Percentiles rank a stretch among this genome's conserved stretches.
phyloP scores from a whole-genome alignment of 1,140 invertebrate genomes.

The Reticulitermes speratus region DNA sequence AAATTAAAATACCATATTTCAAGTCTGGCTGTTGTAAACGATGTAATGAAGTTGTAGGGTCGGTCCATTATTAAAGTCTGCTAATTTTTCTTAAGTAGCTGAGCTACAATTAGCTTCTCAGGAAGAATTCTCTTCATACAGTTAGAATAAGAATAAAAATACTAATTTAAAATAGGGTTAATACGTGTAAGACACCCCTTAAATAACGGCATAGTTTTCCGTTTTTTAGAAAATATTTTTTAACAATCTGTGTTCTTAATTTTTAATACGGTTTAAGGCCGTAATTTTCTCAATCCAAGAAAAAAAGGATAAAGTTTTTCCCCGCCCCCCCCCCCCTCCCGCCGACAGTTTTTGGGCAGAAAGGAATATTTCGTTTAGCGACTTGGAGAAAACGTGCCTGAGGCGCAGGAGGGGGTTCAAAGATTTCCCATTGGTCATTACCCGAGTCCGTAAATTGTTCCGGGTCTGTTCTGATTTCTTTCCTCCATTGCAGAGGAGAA shows the following conservation, averaged over 20 bases:
- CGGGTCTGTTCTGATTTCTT: neutral
- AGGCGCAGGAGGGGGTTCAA: neutral
- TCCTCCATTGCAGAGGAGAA: neutral
- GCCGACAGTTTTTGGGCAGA: neutral
- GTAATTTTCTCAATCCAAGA: neutral
- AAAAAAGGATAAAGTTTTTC: neutral
- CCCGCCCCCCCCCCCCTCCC: too few species aligned
- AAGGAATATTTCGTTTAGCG: neutral
- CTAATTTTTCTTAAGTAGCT: too few species aligned
- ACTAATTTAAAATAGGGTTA: neutral
- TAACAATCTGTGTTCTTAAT: neutral
- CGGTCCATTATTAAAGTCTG: too few species aligned
- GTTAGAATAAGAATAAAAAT: too few species aligned
- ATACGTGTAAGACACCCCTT: neutral
- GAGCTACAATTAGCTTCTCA: too few species aligned
- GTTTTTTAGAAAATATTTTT: neutral
- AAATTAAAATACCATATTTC: too few species aligned
- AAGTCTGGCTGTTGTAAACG: too few species aligned
- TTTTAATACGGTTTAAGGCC: neutral
- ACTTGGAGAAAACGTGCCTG: neutral
- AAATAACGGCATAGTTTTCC: neutral
- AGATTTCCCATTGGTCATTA: slow-evolving; percentile 16
- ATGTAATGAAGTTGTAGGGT: too few species aligned
- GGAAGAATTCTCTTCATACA: too few species aligned
- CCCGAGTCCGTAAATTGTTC: neutral